These are phyloP conservation scores for Odontophorus gujanensis DNA, from an alignment of 2,113 vertebrate species.

Conservation along the genomic window DNA sequence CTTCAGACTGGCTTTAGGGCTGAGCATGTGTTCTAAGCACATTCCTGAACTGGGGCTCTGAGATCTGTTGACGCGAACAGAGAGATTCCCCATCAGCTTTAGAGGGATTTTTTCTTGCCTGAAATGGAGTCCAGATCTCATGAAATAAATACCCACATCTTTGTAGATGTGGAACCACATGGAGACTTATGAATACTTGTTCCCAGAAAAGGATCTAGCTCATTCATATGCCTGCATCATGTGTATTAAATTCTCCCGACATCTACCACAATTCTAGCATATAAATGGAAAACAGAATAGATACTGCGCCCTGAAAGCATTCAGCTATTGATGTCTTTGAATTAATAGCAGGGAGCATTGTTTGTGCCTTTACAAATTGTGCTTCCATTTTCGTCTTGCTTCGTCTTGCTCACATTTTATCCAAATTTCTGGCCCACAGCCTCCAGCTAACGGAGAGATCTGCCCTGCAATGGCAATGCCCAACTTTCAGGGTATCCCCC, in stretches of 20 bases:
- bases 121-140: slow-evolving; percentile 61
- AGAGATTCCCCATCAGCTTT: not conserved
- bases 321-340: not conserved
- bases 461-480: accelerated
- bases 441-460: not conserved
- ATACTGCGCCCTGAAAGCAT: slow-evolving; percentile 14
- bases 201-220: slow-evolving; percentile 36
- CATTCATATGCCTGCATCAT: slow-evolving; percentile 36
- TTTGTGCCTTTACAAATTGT: not conserved
- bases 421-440: accelerated
- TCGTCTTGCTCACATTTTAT: not conserved
- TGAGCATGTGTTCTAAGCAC: not conserved
- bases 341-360: slow-evolving; percentile 34
- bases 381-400: not conserved
- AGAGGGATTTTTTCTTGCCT: not conserved
- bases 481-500: not conserved
- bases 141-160: not conserved
- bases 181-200: slow-evolving; percentile 1
- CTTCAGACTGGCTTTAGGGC: slow-evolving; percentile 28
- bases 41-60: not conserved
- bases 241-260: slow-evolving; percentile 44
- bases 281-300: slow-evolving; percentile 59
- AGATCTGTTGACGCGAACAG: not conserved
- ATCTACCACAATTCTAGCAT: slow-evolving; percentile 35
- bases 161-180: slow-evolving; percentile 25